phyloP scores from a whole-genome alignment of 1,140 invertebrate genomes.

The Potamilus streckersoni region DNA sequence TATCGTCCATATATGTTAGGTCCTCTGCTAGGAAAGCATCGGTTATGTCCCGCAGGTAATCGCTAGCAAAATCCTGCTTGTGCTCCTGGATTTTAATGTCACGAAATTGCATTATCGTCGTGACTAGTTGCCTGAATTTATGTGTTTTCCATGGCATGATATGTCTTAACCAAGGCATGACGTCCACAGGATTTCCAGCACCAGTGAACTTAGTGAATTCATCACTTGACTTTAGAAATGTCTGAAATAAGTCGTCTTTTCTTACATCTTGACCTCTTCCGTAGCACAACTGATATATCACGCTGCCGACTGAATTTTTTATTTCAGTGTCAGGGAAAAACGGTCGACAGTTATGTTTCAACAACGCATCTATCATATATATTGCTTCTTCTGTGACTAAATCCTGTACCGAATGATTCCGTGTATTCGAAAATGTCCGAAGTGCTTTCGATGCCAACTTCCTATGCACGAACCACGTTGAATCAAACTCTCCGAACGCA shows the following conservation, averaged over 20 bases:
- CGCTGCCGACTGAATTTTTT: not conserved
- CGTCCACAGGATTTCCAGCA: constrained; percentile 30
- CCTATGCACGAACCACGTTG: not conserved
- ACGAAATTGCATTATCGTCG: not conserved
- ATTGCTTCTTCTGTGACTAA: not conserved
- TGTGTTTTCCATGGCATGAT: constrained; percentile 20
- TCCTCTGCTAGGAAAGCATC: not conserved
- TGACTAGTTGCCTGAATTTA: constrained; percentile 6
- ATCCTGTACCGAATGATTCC: not conserved
- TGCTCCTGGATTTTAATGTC: not conserved
- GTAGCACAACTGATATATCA: not conserved
- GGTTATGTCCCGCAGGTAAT: constrained; percentile 5
- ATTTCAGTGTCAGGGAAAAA: not conserved
- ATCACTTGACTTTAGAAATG: not conserved
- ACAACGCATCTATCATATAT: not conserved
- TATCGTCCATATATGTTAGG: not conserved
- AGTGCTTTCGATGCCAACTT: constrained; percentile 1
- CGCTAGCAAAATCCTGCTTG: not conserved
- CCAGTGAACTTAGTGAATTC: constrained; percentile 15
- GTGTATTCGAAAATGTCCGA: not conserved
- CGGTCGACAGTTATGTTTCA: not conserved
- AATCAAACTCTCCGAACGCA: not conserved
- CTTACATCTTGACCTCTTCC: not conserved
- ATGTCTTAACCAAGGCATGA: constrained; percentile 32
- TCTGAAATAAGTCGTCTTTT: not conserved